A percentile compares a stretch with the other conserved stretches of the same genome.
Evolutionary conservation across 2,797 vertebrate genomes (phyloP).

Genomic region (Betta splendens): DNA sequence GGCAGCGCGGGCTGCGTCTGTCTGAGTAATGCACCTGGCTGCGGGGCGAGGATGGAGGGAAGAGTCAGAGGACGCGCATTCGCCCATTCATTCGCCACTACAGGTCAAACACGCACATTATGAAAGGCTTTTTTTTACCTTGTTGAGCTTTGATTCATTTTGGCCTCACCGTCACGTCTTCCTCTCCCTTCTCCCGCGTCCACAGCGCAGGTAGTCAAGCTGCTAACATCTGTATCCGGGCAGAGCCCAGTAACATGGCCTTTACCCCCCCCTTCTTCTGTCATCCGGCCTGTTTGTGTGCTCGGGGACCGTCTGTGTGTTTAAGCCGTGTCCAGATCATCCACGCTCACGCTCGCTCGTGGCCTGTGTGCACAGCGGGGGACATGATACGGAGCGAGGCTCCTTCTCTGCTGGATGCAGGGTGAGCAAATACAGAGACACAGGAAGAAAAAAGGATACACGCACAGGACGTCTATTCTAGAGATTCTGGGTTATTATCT

Average conservation of each 20-base stretch:
- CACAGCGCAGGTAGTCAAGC: constrained; percentile 59
- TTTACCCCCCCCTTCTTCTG: constrained; percentile 68
- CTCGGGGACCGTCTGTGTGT: constrained; percentile 51
- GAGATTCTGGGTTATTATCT: too few relatives aligned
- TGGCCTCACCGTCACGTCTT: constrained; percentile 6
- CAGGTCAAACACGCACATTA: background rate
- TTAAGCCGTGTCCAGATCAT: constrained; percentile 64
- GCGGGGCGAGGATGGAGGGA: background rate
- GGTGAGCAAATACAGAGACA: constrained; percentile 48
- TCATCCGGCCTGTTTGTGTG: constrained; percentile 40
- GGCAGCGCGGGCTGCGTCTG: constrained; percentile 9
- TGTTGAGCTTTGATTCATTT: background rate
- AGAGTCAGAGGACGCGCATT: too few relatives aligned
- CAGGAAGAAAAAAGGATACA: constrained; percentile 3
- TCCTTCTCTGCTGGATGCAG: constrained; percentile 53
- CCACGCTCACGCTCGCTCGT: constrained; percentile 46
- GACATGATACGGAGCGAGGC: constrained; percentile 41
- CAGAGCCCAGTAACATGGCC: constrained; percentile 64
- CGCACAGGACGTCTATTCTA: background rate
- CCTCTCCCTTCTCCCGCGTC: constrained; percentile 47
- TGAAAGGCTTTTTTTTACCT: background rate
- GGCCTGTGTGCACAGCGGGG: constrained; percentile 62
- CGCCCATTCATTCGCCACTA: too few relatives aligned
- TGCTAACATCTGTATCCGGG: constrained; percentile 73
- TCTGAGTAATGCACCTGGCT: constrained; percentile 19